Evolutionary conservation across 2,888 invertebrate species (phyloP), one percentile per base, ranked within the genome.

Genomic region (Mystacides longicornis): DNA sequence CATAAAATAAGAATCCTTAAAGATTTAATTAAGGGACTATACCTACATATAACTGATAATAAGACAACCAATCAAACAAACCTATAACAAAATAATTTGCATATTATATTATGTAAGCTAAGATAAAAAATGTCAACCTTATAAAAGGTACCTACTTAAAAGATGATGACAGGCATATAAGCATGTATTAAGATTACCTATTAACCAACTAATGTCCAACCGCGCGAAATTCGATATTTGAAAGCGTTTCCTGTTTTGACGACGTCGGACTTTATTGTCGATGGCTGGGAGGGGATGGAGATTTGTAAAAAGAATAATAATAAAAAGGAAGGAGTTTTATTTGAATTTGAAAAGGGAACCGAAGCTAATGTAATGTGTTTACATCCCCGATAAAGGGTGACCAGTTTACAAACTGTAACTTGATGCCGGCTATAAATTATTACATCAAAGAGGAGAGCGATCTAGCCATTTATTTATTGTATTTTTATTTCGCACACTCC

Each of bases 151-250:
- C n/a, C n/a, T n/a, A n/a, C n/a, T n/a, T n/a, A n/a, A n/a, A n/a
- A n/a, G n/a, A n/a, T n/a, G n/a, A n/a, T n/a, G n/a, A n/a, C n/a
- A n/a, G n/a, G n/a, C n/a, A n/a, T n/a, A n/a, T n/a, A n/a, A n/a
- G n/a, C n/a, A n/a, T n/a, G n/a, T n/a, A n/a, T n/a, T n/a, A n/a
- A n/a, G n/a, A n/a, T n/a, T 37, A 37, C 37, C 37, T 37, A 37
- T 7, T 11, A n/a, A 3, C 14, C 16, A 3, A 14, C 7, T 37
- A 37, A 37, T 37, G 16, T 14, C 37, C 20, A 37, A 47, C 58
- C 52, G 58, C 47, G 50, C 54, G 59, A 56, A 59, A 59, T 59
- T 53, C 56, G 59, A 59, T 59, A 56, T 59, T 56, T 52, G 49
- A 59, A 59, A 59, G 50, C 52, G 49, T 50, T 59, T 59, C 59